Evolutionary conservation across 2,888 invertebrate species (phyloP).

Genomic region (Melanchra persicariae): DNA sequence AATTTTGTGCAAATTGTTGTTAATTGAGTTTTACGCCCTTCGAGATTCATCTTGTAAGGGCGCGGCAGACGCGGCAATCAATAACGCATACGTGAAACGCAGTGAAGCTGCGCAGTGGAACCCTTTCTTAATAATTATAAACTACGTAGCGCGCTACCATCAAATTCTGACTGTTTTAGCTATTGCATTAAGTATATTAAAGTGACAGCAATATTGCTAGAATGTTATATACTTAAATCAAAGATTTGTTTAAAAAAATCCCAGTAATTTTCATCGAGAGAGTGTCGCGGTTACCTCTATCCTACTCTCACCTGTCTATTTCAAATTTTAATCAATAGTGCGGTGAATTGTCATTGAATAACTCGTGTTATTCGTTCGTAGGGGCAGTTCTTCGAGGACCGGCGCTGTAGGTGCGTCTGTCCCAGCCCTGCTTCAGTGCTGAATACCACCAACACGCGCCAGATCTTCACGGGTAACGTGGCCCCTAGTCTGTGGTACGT

Average conservation of each 20-base stretch:
- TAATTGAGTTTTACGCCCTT: not conserved
- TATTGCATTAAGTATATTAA: not conserved
- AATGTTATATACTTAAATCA: not conserved
- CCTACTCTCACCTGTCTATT: not conserved
- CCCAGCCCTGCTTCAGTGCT: constrained; percentile 93
- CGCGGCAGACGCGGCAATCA: not conserved
- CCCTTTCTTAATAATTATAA: not conserved
- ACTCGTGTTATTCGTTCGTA: constrained; percentile 21
- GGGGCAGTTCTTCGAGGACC: constrained; percentile 92
- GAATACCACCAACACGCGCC: constrained; percentile 86
- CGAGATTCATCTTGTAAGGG: not conserved
- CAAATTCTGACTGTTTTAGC: not conserved
- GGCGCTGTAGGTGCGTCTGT: constrained; percentile 95
- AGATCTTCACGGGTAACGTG: constrained; percentile 93
- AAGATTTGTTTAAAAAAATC: not conserved
- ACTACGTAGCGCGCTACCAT: not conserved
- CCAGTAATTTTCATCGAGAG: not conserved
- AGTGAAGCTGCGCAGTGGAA: constrained; percentile 10
- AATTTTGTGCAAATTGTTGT: not conserved
- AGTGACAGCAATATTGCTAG: not conserved
- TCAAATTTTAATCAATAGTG: not conserved
- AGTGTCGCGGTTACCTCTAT: not conserved
- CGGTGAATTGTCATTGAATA: not conserved
- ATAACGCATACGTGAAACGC: constrained; percentile 9
- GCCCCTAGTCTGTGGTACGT: constrained; percentile 93